A percentile compares a stretch with the other conserved stretches of the same genome.
Conservation (phyloP, 2,888 invertebrate genomes). For the Drosophila peninsularis region DNA sequence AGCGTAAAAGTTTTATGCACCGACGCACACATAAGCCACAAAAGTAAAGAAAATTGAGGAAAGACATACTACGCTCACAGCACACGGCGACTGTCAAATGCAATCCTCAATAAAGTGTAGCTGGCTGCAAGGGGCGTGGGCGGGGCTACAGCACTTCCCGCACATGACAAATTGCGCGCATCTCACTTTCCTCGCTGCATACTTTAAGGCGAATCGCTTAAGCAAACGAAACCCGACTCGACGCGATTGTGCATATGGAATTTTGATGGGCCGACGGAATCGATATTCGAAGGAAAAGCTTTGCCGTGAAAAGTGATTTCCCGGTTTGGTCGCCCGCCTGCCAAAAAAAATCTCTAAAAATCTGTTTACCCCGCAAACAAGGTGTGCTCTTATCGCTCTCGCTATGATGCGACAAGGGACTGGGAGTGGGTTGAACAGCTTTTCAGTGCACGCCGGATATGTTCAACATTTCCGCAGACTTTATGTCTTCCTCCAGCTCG, state of each 20-base stretch:
- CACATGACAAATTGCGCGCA: constrained; percentile 59
- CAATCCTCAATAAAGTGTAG: constrained; percentile 32
- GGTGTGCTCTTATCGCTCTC: constrained; percentile 51
- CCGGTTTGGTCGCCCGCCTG: constrained; percentile 33
- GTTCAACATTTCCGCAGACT: constrained; percentile 73
- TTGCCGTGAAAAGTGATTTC: constrained; percentile 63
- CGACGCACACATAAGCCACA: constrained; percentile 55
- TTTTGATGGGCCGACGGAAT: constrained; percentile 65
- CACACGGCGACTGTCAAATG: constrained; percentile 43
- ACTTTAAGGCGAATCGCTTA: constrained; percentile 53
- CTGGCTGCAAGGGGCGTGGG: not conserved
- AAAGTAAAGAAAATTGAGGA: constrained; percentile 44
- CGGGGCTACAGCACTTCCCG: constrained; percentile 9
- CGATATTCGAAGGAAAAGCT: constrained; percentile 55
- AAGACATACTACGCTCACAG: constrained; percentile 28
- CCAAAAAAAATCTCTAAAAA: not conserved
- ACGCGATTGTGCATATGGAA: constrained; percentile 61
- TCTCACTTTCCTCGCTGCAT: constrained; percentile 53
- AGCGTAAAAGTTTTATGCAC: constrained; percentile 72
- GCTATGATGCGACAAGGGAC: constrained; percentile 17
- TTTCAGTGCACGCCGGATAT: constrained; percentile 64
- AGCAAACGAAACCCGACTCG: constrained; percentile 28
- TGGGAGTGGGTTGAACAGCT: constrained; percentile 14
- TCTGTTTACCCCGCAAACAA: constrained; percentile 22
- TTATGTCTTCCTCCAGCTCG: constrained; percentile 70